A percentile compares a stretch with the other conserved stretches of the same genome.
These are phyloP conservation scores for Sebastes ruberrimus DNA, from an alignment of 2,797 vertebrate genomes.

Conservation along the genomic window DNA sequence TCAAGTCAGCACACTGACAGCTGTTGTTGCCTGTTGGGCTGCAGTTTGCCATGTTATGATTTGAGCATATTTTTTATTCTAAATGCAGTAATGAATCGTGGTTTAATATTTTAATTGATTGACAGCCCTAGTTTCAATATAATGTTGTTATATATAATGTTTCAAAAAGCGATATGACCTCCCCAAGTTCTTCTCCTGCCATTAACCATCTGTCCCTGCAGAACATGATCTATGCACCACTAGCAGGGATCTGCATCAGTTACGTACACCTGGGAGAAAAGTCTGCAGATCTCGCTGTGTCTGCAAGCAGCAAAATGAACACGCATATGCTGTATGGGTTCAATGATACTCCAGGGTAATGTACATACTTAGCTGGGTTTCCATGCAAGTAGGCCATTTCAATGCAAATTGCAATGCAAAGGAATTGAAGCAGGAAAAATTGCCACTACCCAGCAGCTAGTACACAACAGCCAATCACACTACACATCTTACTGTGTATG, in stretches of 20 bases:
- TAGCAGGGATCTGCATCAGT: not conserved
- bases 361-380: not conserved
- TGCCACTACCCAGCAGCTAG: not conserved
- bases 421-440: not conserved
- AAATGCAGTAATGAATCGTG: no score
- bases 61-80: no score
- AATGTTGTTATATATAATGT: not conserved
- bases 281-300: not conserved
- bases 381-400: not conserved
- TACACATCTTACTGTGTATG: not conserved
- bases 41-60: no score
- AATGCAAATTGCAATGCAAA: not conserved
- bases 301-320: not conserved
- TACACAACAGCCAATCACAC: not conserved
- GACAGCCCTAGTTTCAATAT: no score
- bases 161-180: not conserved
- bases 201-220: conserved; percentile 10
- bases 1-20: no score
- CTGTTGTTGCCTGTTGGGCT: no score
- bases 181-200: not conserved
- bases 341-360: not conserved
- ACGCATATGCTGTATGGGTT: not conserved
- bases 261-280: not conserved
- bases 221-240: not conserved
- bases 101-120: no score